Conservation (phyloP, 2,113 vertebrate species). For the Typhlomys cinereus region DNA sequence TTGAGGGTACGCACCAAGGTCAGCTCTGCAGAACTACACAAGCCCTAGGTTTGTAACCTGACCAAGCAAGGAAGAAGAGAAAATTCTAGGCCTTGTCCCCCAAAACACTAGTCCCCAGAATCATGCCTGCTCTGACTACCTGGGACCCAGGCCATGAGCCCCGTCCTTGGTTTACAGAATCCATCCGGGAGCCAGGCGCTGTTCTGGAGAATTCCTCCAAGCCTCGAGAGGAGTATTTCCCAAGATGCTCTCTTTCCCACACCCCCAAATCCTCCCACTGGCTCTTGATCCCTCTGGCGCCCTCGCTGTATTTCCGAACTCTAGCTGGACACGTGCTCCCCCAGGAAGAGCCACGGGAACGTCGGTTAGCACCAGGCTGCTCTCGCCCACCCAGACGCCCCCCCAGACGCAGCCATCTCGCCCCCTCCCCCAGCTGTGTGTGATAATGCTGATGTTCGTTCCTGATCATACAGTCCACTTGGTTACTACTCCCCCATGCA, state of each 20-base stretch:
- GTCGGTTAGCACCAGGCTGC: background rate
- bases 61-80: background rate
- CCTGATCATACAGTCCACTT: background rate
- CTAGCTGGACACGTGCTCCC: background rate
- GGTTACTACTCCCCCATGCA: too few relatives aligned
- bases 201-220: background rate
- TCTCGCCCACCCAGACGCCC: background rate
- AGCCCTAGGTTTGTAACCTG: background rate
- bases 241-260: background rate
- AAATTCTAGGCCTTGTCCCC: background rate
- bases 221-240: background rate
- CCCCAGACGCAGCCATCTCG: rapidly evolving
- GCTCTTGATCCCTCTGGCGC: background rate
- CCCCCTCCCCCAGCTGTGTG: too few relatives aligned
- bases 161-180: background rate
- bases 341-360: background rate
- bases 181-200: background rate
- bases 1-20: background rate
- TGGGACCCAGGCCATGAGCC: rapidly evolving
- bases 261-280: background rate
- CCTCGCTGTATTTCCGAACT: background rate
- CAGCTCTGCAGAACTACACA: background rate
- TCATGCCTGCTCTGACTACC: background rate
- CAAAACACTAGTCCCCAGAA: background rate
- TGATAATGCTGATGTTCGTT: background rate